Base-by-base conservation (phyloP, 2,797 vertebrate genomes). In the Hippocampus kuda region DNA sequence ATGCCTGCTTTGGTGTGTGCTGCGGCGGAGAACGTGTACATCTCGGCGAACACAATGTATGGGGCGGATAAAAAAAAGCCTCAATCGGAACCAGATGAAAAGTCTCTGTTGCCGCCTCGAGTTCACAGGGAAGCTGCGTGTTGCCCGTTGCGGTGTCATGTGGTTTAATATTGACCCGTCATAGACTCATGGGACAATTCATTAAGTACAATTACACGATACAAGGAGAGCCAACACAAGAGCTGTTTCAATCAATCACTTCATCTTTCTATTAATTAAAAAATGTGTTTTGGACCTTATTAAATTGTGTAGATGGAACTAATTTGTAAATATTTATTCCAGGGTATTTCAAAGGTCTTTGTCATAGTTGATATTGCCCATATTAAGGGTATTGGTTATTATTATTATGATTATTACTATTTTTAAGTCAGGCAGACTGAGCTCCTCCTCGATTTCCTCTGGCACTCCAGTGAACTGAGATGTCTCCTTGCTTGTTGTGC, bases 31-130 rank as follows among this genome's bases (percentile, higher is more conserved):
- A 53, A 70, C 75, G 72, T 67, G 67, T 42, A 53, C 56, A 63
- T 61, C 0, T 56, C 65, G 67, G 74, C 54, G 75, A 71, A 62
- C 70, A 73, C 73, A 75, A 49, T 70, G 61, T 68, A 69, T 59
- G 67, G 53, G 74, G 77, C 68, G 44, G 70, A 48, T 18, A 48
- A 78, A 75, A 79, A 65, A 65, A 51, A 63, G 42, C 46, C 30
- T 53, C 24, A 26, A 65, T 46, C 26, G 42, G 62, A 65, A 65
- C 12, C 10, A 63, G 46, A 44, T 69, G 65, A 73, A 67, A 67
- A 76, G 71, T 49, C 13, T 65, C 13, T 64, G 30, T 26, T 20
- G 38, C 10, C 11, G 13, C 38, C 22, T n/a, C 38, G 11, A 6
- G 41, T 63, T 64, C 15, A 64, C 20, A 26, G 41, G 24, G 15